Evolutionary conservation across 2,888 invertebrate species (phyloP).

Genomic region (Zelleria hepariella): DNA sequence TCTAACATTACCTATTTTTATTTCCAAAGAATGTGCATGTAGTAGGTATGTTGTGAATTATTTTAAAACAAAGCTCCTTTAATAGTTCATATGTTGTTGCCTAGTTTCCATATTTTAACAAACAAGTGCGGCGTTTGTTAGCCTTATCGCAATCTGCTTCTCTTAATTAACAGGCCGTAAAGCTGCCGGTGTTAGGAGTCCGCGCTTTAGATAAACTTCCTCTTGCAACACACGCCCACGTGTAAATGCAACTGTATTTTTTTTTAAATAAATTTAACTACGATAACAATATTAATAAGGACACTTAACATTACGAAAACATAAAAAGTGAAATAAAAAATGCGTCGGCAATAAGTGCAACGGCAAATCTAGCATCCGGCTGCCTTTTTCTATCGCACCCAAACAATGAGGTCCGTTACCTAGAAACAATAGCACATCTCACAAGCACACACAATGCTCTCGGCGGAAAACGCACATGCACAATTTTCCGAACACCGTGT

Average conservation of each 20-base stretch:
- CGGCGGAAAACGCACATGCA: conserved; percentile 71
- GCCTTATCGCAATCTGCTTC: conserved; percentile 46
- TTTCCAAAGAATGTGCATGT: too few relatives aligned
- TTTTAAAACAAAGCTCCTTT: background rate
- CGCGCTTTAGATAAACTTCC: conserved; percentile 32
- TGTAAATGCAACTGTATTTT: too few relatives aligned
- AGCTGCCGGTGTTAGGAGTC: conserved; percentile 39
- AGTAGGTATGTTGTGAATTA: background rate
- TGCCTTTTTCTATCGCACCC: conserved; percentile 35
- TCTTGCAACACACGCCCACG: conserved; percentile 17
- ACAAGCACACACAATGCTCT: conserved; percentile 68
- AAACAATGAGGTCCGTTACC: conserved; percentile 56
- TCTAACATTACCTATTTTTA: too few relatives aligned
- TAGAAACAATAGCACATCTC: conserved; percentile 72
- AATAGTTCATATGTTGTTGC: background rate
- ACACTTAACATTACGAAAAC: conserved; percentile 29
- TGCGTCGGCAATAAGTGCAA: conserved; percentile 40
- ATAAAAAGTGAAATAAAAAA: conserved; percentile 47
- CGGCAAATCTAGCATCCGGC: conserved; percentile 44
- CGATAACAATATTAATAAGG: background rate
- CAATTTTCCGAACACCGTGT: conserved; percentile 70
- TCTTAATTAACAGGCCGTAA: conserved; percentile 60
- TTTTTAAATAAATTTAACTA: too few relatives aligned
- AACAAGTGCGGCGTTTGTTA: conserved; percentile 27
- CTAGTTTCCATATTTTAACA: background rate